A percentile compares a stretch with the other conserved stretches of the same genome.
phyloP scores from a whole-genome alignment of 2,113 vertebrate species.

The Opisthocomus hoazin region DNA sequence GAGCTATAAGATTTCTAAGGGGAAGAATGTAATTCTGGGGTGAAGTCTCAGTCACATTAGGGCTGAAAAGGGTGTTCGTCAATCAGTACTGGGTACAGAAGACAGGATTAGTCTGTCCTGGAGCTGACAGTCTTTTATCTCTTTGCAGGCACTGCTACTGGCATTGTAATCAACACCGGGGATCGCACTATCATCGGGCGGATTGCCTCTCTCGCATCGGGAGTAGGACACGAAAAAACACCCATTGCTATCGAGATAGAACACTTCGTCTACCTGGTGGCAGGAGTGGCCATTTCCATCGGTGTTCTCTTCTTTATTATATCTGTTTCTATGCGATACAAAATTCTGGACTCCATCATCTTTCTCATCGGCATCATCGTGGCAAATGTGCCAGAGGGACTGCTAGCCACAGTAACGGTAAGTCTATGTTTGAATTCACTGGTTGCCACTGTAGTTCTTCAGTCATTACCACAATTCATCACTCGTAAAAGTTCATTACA shows the following conservation, averaged over 20 bases:
- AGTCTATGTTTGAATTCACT: not conserved
- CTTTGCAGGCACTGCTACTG: slow-evolving; percentile 70
- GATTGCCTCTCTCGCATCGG: slow-evolving; percentile 75
- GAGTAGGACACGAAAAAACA: slow-evolving; percentile 76
- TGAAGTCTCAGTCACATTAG: not conserved
- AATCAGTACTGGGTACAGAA: not conserved
- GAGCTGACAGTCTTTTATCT: not conserved
- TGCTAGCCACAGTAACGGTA: slow-evolving; percentile 81
- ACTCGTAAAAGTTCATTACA: not conserved
- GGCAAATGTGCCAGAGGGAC: slow-evolving; percentile 80
- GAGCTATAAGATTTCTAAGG: not conserved
- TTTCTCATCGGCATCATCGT: slow-evolving; percentile 83
- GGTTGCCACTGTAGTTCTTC: not conserved
- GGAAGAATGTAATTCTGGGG: not conserved
- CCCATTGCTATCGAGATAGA: slow-evolving; percentile 80
- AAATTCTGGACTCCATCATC: slow-evolving; percentile 74
- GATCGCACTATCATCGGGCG: slow-evolving; percentile 77
- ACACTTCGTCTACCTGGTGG: slow-evolving; percentile 80
- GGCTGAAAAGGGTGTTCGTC: not conserved
- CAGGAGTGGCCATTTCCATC: slow-evolving; percentile 71
- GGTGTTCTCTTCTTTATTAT: slow-evolving; percentile 80
- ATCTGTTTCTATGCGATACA: slow-evolving; percentile 70
- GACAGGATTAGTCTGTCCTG: not conserved
- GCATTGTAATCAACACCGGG: slow-evolving; percentile 78
- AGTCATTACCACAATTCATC: not conserved